These are phyloP conservation scores for Dasyurus viverrinus DNA, from an alignment of 2,113 vertebrate species.

Conservation along the genomic window DNA sequence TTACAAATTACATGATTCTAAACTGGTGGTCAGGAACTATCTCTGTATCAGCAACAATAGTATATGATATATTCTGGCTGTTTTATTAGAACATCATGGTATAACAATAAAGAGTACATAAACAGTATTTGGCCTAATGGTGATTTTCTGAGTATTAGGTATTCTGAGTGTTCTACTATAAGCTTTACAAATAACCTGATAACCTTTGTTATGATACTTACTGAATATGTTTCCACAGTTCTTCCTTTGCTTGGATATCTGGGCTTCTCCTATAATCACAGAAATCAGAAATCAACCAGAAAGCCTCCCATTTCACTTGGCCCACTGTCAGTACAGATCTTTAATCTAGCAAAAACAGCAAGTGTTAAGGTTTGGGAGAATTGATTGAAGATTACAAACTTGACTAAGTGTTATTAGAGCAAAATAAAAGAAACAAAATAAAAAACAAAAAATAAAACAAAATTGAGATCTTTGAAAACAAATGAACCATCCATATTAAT, in stretches of 20 bases:
- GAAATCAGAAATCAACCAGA: slow-evolving; percentile 38
- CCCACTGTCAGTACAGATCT: background rate
- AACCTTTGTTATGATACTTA: slow-evolving; percentile 79
- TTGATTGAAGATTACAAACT: background rate
- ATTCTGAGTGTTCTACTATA: background rate
- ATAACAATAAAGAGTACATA: background rate
- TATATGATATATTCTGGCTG: accelerated
- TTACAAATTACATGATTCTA: background rate
- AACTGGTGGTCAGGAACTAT: background rate
- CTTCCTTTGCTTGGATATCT: slow-evolving; percentile 93
- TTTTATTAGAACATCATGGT: accelerated
- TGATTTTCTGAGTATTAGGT: background rate
- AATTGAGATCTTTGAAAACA: background rate
- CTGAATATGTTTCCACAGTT: slow-evolving; percentile 94
- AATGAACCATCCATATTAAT: background rate
- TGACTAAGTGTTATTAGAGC: background rate
- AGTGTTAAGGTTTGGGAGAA: background rate
- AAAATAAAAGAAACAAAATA: no score
- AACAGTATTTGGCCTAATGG: background rate
- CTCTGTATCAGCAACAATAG: background rate
- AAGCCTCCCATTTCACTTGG: background rate
- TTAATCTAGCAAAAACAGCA: background rate
- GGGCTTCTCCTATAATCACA: slow-evolving; percentile 89
- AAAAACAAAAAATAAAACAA: background rate
- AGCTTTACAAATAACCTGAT: background rate